A percentile compares a stretch with the other conserved stretches of the same genome.
phyloP scores from a whole-genome alignment of 2,888 invertebrate genomes.

The Drosophila kambysellisi region DNA sequence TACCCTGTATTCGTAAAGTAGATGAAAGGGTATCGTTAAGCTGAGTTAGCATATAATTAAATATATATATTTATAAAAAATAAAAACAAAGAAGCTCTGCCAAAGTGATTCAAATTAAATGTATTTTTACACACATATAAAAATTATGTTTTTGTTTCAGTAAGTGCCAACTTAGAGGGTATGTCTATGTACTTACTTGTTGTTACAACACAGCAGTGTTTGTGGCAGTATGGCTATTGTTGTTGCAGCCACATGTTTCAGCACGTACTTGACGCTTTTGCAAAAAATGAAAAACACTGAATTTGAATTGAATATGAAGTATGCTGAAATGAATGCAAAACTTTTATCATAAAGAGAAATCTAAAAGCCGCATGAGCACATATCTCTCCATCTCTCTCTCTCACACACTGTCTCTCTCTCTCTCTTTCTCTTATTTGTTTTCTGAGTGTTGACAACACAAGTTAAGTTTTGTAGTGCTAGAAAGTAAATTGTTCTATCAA shows the following conservation, averaged over 20 bases:
- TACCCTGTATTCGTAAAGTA: constrained; percentile 9
- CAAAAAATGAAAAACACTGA: constrained; percentile 49
- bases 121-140: background rate
- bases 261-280: constrained; percentile 62
- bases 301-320: constrained; percentile 75
- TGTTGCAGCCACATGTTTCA: constrained; percentile 53
- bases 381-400: background rate
- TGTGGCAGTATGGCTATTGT: constrained; percentile 38
- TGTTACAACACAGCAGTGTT: constrained; percentile 5
- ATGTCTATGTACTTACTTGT: background rate
- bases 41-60: background rate
- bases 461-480: background rate
- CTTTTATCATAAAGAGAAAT: constrained; percentile 74
- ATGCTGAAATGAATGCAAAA: constrained; percentile 69
- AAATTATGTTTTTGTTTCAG: background rate
- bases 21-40: background rate
- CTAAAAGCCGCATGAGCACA: constrained; percentile 59
- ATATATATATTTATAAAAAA: background rate
- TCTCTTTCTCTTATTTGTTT: background rate
- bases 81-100: background rate
- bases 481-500: background rate
- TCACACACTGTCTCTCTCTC: background rate
- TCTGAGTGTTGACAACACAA: constrained; percentile 1
- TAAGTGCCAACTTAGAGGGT: constrained; percentile 7
- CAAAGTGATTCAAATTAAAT: background rate